Evolutionary conservation across 2,113 vertebrate species (phyloP), one percentile per base, ranked within the genome.

Genomic region (Reinhardtius hippoglossoides): DNA sequence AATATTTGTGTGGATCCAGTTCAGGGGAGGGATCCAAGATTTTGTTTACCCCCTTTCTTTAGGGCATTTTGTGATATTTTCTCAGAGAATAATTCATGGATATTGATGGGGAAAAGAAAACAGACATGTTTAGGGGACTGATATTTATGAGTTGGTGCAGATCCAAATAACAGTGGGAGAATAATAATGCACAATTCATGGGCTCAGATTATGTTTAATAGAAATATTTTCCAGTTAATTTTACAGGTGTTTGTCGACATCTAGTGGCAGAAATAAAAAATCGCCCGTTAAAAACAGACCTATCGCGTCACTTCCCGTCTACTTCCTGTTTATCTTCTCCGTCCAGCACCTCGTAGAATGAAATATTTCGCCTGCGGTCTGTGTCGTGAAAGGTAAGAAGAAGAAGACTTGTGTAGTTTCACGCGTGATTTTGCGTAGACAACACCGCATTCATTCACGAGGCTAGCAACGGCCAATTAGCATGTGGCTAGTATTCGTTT

Each of bases 251-350:
- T 62, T 80, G 70, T 55, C 31, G 67, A 42, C 74, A 71, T 48
- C 68, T 70, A 15, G 62, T 61, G 84, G 60, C 5, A 0, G 0
- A 20, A 46, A 2, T 55, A 9, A 27, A 54, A 21, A 9, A 67
- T 13, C 70, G 23, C 6, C 0, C 58, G 14, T 2, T 3, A 12
- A 6, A 6, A 13, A 9, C 50, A 35, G 9, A 1, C n/a, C 42
- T 26, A 0, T 0, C 59, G 1, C 88, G 85, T 89, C 80, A 90
- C 65, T 61, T 91, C 89, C 88, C 4, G 4, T 68, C 6, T 0
- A 31, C 18, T 91, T 91, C 90, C 86, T 89, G 91, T 90, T 87
- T 83, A 52, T 74, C 27, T 20, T 35, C 9, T 20, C 14, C 16
- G 18, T 18, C 26, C 31, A 26, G 66, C 44, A 2, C 5, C 9